Evolutionary conservation across 2,113 vertebrate species (phyloP).

Genomic region (Pao palembangensis): DNA sequence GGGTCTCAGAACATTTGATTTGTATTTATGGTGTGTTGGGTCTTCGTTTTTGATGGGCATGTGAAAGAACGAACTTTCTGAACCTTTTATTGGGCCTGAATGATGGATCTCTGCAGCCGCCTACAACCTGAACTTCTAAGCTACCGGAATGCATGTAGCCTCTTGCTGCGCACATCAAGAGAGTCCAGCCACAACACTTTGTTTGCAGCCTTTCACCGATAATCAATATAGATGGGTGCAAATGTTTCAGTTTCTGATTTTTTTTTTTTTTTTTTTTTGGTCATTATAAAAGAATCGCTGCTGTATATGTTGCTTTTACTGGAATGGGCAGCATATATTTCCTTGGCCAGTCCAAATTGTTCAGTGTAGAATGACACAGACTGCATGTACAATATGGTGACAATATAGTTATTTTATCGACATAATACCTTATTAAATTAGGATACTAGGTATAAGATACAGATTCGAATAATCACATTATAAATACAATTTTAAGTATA

Average conservation of each 20-base stretch:
- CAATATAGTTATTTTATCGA: no score
- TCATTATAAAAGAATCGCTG: slow-evolving; percentile 18
- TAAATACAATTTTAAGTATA: no score
- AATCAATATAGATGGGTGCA: slow-evolving; percentile 51
- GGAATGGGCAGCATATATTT: no score
- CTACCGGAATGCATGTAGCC: slow-evolving; percentile 64
- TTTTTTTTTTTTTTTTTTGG: slow-evolving; percentile 35
- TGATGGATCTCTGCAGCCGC: slow-evolving; percentile 67
- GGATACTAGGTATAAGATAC: no score
- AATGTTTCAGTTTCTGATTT: slow-evolving; percentile 35
- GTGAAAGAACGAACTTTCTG: slow-evolving; percentile 34
- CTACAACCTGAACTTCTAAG: slow-evolving; percentile 61
- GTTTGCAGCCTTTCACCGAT: slow-evolving; percentile 57
- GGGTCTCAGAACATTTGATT: no score
- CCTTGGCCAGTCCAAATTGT: no score
- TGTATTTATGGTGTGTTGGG: slow-evolving; percentile 12
- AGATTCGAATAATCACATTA: no score
- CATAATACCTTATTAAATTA: no score
- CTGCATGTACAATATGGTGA: no score
- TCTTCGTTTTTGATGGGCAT: slow-evolving; percentile 32
- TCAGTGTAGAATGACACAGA: no score
- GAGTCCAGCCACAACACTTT: slow-evolving; percentile 43
- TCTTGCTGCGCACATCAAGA: slow-evolving; percentile 56
- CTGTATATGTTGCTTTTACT: slow-evolving; percentile 6
- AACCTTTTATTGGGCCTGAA: slow-evolving; percentile 55